Evolutionary conservation across 2,797 vertebrate genomes (phyloP), one percentile per base, ranked within the genome.

Genomic region (Acanthornis magna): DNA sequence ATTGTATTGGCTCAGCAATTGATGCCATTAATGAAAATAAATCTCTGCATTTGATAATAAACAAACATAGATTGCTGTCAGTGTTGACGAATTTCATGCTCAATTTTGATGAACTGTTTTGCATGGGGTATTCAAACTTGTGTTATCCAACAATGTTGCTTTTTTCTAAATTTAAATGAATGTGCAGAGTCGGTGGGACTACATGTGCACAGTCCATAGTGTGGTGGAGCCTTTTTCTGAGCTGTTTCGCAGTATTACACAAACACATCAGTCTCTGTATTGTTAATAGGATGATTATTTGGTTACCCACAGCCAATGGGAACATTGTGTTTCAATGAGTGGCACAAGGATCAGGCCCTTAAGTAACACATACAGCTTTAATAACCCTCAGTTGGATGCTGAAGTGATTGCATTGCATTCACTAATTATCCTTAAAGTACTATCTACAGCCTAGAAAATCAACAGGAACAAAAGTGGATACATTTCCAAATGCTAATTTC

Each of bases 351-450:
- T 95, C 91, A 95, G 85, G 45, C 60, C 74, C 67, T 82, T 67
- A 88, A 93, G 74, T 90, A 76, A 85, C 71, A 83, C 30, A 48
- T 55, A 13, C 21, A 70, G 74, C 21, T 94, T 88, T 77, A 83
- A 88, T 91, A 96, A 78, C 61, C 21, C 89, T 61, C 92, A 34
- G 68, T 62, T 78, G 74, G 94, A 71, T 85, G 65, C 86, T 96
- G 84, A 84, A 94, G 74, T 81, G 74, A 50, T 94, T 89, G 91
- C 81, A 83, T 91, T 93, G 12, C 48, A 22, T 85, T 79, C 53
- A 45, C 66, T 96, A 91, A 93, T 95, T 95, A 67, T 42, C 79
- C 50, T 68, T 93, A 74, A 86, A 85, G 68, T 85, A 81, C 63
- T 89, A 5, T 45, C 68, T 82, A 22, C 74, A 77, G 71, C 54